These are phyloP conservation scores for Timandra comae DNA, from an alignment of 2,888 invertebrate genomes.

Conservation along the genomic window DNA sequence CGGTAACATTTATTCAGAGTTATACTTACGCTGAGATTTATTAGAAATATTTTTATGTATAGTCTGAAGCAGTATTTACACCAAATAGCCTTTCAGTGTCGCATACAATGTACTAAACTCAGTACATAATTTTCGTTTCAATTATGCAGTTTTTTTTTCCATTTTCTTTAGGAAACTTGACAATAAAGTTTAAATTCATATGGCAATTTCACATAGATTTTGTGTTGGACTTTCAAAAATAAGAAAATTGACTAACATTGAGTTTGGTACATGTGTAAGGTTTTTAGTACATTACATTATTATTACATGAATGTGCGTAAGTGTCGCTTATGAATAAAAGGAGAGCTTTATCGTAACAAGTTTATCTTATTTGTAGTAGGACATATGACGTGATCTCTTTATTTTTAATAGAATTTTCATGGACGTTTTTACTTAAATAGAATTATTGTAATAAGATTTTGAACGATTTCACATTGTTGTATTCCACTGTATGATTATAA, in stretches of 20 bases:
- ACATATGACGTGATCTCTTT: constrained; percentile 69
- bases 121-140: too few species aligned
- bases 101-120: too few species aligned
- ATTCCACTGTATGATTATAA: constrained; percentile 31
- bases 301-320: constrained; percentile 40
- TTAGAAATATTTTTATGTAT: constrained; percentile 6
- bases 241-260: too few species aligned
- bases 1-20: constrained; percentile 30
- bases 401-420: constrained; percentile 73
- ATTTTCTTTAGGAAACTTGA: too few species aligned
- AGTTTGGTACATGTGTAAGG: too few species aligned
- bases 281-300: too few species aligned
- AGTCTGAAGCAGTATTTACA: constrained; percentile 40
- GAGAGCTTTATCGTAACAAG: constrained; percentile 42
- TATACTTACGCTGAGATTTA: constrained; percentile 34
- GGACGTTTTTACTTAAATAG: constrained; percentile 75
- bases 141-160: too few species aligned
- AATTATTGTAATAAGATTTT: constrained; percentile 49
- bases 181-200: too few species aligned
- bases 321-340: constrained; percentile 49
- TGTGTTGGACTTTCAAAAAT: too few species aligned
- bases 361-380: constrained; percentile 68
- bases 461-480: constrained; percentile 52
- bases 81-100: too few species aligned
- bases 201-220: too few species aligned